phyloP scores from a whole-genome alignment of 2,113 vertebrate species.

The Centropristis striata region DNA sequence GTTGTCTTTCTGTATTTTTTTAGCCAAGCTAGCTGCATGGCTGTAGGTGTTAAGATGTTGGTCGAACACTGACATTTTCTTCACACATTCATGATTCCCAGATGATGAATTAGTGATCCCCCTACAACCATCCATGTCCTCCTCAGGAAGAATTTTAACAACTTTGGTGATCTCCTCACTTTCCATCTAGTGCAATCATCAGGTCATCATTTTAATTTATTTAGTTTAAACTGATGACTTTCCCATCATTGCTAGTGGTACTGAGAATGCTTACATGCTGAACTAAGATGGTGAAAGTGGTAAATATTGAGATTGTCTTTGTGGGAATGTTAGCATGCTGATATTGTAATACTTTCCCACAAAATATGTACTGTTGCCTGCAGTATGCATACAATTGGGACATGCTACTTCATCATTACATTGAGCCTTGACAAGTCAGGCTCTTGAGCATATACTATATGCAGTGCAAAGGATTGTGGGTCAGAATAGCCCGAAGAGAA shows the following conservation, averaged over 20 bases:
- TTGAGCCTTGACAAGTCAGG: too few relatives aligned
- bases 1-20: background rate
- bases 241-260: too few relatives aligned
- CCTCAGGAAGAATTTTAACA: background rate
- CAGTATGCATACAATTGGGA: too few relatives aligned
- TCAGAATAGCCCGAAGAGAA: too few relatives aligned
- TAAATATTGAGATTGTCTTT: background rate
- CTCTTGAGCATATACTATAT: too few relatives aligned
- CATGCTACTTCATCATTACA: too few relatives aligned
- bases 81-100: background rate
- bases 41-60: background rate
- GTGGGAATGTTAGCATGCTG: background rate
- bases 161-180: background rate
- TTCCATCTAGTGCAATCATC: background rate
- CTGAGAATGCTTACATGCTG: too few relatives aligned
- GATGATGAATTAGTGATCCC: background rate
- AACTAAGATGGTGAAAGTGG: too few relatives aligned
- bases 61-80: background rate
- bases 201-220: background rate
- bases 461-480: too few relatives aligned
- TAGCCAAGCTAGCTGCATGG: background rate
- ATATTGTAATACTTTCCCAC: too few relatives aligned
- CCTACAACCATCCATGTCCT: background rate
- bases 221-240: background rate
- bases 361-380: too few relatives aligned